A percentile compares a stretch with the other conserved stretches of the same genome.
Conservation (phyloP, 1,140 invertebrate genomes). For the Penaeus japonicus region DNA sequence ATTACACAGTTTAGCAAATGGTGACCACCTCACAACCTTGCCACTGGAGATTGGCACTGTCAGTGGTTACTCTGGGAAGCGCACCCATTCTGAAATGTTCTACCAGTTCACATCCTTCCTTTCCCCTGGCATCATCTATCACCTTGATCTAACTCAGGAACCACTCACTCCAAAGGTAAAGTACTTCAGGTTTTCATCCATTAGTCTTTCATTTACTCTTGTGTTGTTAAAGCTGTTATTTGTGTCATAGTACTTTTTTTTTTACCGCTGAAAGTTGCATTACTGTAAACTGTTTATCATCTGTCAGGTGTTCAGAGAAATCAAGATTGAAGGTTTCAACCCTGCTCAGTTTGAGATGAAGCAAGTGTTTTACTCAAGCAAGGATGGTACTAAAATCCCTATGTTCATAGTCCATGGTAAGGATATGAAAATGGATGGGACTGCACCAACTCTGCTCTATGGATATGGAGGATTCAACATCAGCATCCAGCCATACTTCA, state of each 20-base stretch:
- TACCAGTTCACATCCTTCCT: slow-evolving; percentile 94
- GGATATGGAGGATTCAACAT: slow-evolving; percentile 98
- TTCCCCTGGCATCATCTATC: slow-evolving; percentile 89
- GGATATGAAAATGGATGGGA: slow-evolving; percentile 70
- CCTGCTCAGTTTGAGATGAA: slow-evolving; percentile 80
- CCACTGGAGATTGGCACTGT: slow-evolving; percentile 88
- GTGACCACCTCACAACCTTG: slow-evolving; percentile 76
- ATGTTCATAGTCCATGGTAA: slow-evolving; percentile 95
- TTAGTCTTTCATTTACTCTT: too few species aligned
- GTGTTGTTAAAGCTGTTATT: too few species aligned
- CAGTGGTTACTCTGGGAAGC: slow-evolving; percentile 83
- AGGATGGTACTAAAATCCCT: slow-evolving; percentile 94
- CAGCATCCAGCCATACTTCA: slow-evolving; percentile 78
- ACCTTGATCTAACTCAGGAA: slow-evolving; percentile 78
- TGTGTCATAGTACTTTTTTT: too few species aligned
- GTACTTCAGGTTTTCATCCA: neutral
- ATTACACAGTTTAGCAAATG: slow-evolving; percentile 79
- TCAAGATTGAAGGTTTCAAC: slow-evolving; percentile 86
- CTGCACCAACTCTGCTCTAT: slow-evolving; percentile 84
- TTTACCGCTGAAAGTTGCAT: neutral
- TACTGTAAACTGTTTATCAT: neutral
- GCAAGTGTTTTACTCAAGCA: slow-evolving; percentile 94
- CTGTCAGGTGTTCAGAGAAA: slow-evolving; percentile 80
- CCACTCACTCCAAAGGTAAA: slow-evolving; percentile 74
- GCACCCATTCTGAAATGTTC: slow-evolving; percentile 88